Conservation (phyloP, 1,140 invertebrate genomes). For the Drosophila subpulchrella region DNA sequence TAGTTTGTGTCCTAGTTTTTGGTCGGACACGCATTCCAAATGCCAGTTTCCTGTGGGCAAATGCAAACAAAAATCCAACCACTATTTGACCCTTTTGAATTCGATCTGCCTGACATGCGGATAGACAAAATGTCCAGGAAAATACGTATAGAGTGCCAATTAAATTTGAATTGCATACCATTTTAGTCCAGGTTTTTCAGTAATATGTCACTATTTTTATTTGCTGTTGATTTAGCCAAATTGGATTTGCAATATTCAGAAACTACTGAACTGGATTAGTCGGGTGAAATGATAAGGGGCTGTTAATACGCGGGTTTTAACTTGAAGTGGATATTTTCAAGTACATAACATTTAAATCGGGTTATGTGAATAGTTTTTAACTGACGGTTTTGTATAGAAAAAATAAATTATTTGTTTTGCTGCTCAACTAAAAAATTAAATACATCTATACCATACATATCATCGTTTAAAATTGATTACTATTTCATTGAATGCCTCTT, state of each 20-base stretch:
- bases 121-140: neutral
- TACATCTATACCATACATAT: neutral
- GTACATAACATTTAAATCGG: neutral
- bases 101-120: neutral
- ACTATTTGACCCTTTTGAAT: constrained; percentile 16
- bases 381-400: too few relatives aligned
- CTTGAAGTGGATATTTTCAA: neutral
- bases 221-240: constrained; percentile 4
- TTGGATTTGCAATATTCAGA: constrained; percentile 6
- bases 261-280: constrained; percentile 11
- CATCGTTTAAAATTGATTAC: neutral
- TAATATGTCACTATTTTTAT: neutral
- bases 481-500: neutral
- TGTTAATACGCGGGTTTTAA: neutral
- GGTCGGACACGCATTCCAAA: constrained; percentile 5
- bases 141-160: constrained; percentile 14
- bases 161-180: constrained; percentile 15
- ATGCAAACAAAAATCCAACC: neutral
- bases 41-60: constrained; percentile 14
- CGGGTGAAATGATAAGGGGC: neutral
- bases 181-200: constrained; percentile 24
- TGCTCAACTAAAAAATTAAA: neutral
- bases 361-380: too few relatives aligned
- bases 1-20: constrained; percentile 64
- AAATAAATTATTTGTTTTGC: neutral